These are phyloP conservation scores for Escarpia spicata DNA, from an alignment of 2,888 invertebrate species.

Conservation along the genomic window DNA sequence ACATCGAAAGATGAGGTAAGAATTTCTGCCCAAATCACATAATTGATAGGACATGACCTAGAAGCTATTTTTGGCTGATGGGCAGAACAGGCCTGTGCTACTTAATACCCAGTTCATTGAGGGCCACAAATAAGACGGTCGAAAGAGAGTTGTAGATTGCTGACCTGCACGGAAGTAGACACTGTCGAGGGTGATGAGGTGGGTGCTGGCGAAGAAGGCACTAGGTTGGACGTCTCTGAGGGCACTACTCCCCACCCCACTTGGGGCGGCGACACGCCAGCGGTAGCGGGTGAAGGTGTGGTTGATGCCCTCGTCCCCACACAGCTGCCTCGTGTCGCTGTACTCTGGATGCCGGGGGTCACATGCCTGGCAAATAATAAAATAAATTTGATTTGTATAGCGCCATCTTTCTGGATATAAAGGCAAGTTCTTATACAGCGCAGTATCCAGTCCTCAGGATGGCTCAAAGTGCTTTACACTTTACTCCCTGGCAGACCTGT, in stretches of 20 bases:
- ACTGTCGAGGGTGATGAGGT: constrained; percentile 61
- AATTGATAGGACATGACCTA: too few relatives aligned
- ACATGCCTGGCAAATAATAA: constrained; percentile 54
- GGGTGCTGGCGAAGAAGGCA: constrained; percentile 62
- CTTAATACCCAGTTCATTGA: too few relatives aligned
- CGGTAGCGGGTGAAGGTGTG: constrained; percentile 60
- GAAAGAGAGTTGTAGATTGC: constrained; percentile 10
- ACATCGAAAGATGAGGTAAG: too few relatives aligned
- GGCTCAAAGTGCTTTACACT: too few relatives aligned
- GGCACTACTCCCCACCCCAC: constrained; percentile 51
- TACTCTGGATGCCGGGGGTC: constrained; percentile 62
- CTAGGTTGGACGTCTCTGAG: constrained; percentile 59
- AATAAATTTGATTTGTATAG: too few relatives aligned
- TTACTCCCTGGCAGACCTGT: too few relatives aligned
- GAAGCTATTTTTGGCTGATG: too few relatives aligned
- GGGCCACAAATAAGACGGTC: background rate
- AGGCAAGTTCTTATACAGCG: too few relatives aligned
- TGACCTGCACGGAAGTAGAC: constrained; percentile 63
- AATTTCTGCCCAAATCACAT: too few relatives aligned
- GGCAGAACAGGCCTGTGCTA: too few relatives aligned
- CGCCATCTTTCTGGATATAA: too few relatives aligned
- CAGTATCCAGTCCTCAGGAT: too few relatives aligned
- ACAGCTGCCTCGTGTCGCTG: constrained; percentile 52
- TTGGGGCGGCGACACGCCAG: constrained; percentile 63
- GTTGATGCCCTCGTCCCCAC: constrained; percentile 59